Base-by-base conservation (phyloP, 2,113 vertebrate species). In the Semicossyphus pulcher region DNA sequence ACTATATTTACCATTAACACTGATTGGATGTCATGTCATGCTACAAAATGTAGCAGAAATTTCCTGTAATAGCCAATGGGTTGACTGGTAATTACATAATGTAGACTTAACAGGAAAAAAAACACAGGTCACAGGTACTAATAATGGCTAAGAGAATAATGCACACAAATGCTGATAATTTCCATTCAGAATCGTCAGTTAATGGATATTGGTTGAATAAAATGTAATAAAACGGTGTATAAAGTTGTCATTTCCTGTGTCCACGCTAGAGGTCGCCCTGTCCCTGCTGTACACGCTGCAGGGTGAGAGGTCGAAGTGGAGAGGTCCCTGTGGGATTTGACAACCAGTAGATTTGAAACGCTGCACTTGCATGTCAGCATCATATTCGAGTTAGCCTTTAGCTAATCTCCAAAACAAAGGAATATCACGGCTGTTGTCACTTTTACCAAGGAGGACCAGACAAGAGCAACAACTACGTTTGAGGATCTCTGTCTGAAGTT, bases 231-330 rank as follows among this genome's bases (percentile, higher is more conserved):
- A 34, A 34, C 32, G 1, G 34, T 10, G 10, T 9, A 10, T 36
- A 36, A 10, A 36, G 26, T 45, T 20, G 23, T 72, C 5, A 14
- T 37, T 7, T 1, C 14, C 0, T 26, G 5, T 6, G 7, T 42
- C 11, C 18, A 20, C 86, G 45, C 65, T 18, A 84, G 88, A 42
- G 62, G 89, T 25, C 88, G 71, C 76, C 16, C 11, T 39, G 6
- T 9, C 16, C 4, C 34, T n/a, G 18, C 11, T 7, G 2, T n/a
- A 0, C 16, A 0, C 16, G 0, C 12, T 4, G 72, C 20, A 20
- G 72, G 81, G 74, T 89, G 49, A 91, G 66, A 73, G 91, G 88
- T 88, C 74, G 54, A 10, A 90, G 89, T 76, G 75, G 76, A 92
- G 74, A 81, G 85, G 89, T 85, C 45, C 48, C 32, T 1, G 5